These are phyloP conservation scores for Ceratotherium simum DNA, from an alignment of 2,113 vertebrate species.

Conservation along the genomic window DNA sequence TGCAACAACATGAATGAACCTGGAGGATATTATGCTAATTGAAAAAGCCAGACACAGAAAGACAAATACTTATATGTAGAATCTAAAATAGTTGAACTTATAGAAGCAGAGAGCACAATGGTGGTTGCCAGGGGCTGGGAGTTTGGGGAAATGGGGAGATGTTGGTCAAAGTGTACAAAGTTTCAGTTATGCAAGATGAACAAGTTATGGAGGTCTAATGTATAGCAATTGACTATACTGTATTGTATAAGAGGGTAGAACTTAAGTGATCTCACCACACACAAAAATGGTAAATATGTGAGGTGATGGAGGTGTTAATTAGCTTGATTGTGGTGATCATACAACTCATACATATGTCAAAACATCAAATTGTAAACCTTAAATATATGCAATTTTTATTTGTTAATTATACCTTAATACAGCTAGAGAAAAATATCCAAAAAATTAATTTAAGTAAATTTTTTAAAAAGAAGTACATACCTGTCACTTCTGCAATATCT, in stretches of 20 bases:
- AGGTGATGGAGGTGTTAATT: not conserved
- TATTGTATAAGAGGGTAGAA: not conserved
- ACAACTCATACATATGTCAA: not conserved
- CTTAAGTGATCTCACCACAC: not conserved
- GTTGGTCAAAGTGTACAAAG: not conserved
- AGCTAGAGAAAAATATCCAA: not conserved
- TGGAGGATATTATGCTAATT: not conserved
- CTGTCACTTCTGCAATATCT: not conserved
- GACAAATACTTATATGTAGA: not conserved
- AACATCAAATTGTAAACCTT: not conserved
- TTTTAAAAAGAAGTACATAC: not conserved
- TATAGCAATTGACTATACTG: not conserved
- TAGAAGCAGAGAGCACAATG: not conserved
- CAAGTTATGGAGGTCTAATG: not conserved
- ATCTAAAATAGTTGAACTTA: not conserved
- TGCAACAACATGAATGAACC: not conserved
- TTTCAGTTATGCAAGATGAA: not conserved
- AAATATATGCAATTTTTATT: not conserved
- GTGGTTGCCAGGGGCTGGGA: not conserved
- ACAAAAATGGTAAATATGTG: not conserved
- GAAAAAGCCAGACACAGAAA: not conserved
- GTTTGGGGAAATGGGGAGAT: not conserved
- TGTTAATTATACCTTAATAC: not conserved
- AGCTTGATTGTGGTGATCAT: not conserved
- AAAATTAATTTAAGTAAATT: not conserved